Evolutionary conservation across 2,888 invertebrate species (phyloP).

Genomic region (Melanostoma scalare): DNA sequence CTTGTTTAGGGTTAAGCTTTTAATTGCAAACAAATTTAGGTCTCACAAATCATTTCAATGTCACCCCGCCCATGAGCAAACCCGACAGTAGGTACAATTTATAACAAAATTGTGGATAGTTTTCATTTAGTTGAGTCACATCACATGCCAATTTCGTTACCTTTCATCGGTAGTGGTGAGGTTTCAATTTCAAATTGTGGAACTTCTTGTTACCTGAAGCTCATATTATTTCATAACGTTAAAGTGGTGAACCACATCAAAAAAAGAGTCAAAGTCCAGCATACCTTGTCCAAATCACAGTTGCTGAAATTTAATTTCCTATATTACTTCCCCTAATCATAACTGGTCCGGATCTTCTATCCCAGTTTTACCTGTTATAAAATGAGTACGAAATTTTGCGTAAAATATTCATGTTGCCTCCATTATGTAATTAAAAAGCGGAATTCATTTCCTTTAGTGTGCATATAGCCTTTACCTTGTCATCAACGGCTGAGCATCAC

Average conservation of each 20-base stretch:
- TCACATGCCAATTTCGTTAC: no score
- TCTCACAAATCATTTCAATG: no score
- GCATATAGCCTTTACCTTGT: constrained; percentile 34
- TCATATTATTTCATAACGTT: not conserved
- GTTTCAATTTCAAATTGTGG: constrained; percentile 5
- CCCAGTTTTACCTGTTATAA: constrained; percentile 18
- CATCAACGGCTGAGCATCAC: constrained; percentile 20
- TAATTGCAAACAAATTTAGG: no score
- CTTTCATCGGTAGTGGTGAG: no score
- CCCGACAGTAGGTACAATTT: no score
- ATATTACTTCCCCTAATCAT: constrained; percentile 37
- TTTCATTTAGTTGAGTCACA: no score
- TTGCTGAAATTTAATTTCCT: constrained; percentile 39
- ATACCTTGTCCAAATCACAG: constrained; percentile 22
- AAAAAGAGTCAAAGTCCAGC: not conserved
- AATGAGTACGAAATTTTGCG: constrained; percentile 38
- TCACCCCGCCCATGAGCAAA: no score
- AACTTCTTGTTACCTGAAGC: constrained; percentile 15
- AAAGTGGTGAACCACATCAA: constrained; percentile 1
- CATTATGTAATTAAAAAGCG: constrained; percentile 59
- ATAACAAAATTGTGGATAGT: no score
- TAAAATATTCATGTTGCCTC: constrained; percentile 47
- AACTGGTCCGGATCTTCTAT: constrained; percentile 6
- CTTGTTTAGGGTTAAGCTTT: no score
- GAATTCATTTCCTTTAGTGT: constrained; percentile 51